phyloP scores from a whole-genome alignment of 2,113 vertebrate species.

The Dicerorhinus sumatrensis region DNA sequence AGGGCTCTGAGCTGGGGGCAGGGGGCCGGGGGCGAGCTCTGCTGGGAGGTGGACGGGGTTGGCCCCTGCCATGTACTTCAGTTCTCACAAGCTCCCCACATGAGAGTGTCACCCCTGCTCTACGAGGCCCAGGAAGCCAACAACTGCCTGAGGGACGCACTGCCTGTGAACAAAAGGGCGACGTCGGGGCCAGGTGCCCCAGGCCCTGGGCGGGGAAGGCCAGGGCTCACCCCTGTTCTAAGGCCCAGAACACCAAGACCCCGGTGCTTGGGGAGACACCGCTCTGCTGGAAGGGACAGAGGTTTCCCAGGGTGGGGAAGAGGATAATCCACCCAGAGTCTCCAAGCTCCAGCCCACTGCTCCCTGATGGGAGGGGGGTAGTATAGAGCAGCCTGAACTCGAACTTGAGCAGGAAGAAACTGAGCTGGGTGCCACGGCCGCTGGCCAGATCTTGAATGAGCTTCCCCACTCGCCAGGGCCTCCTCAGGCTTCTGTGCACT shows the following conservation, averaged over 20 bases:
- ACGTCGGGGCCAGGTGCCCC: not conserved
- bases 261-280: rapidly evolving
- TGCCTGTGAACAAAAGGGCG: not conserved
- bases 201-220: not conserved
- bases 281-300: not conserved
- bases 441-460: rapidly evolving
- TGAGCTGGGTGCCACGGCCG: not conserved
- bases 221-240: too few species aligned
- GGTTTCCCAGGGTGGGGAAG: too few species aligned
- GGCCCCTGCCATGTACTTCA: not conserved
- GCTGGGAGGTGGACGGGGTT: not conserved
- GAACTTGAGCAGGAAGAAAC: not conserved
- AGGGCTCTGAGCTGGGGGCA: not conserved
- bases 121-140: not conserved
- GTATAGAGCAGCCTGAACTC: rapidly evolving
- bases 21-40: not conserved
- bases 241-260: not conserved
- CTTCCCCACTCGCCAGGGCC: not conserved
- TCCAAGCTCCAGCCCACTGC: not conserved
- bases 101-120: not conserved
- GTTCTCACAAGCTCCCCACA: not conserved
- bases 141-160: not conserved
- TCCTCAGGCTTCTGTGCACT: not conserved
- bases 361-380: not conserved
- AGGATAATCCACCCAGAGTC: not conserved